A percentile compares a stretch with the other conserved stretches of the same genome.
Conservation (phyloP, 2,888 invertebrate genomes). For the Pycnomerus fuliginosus region DNA sequence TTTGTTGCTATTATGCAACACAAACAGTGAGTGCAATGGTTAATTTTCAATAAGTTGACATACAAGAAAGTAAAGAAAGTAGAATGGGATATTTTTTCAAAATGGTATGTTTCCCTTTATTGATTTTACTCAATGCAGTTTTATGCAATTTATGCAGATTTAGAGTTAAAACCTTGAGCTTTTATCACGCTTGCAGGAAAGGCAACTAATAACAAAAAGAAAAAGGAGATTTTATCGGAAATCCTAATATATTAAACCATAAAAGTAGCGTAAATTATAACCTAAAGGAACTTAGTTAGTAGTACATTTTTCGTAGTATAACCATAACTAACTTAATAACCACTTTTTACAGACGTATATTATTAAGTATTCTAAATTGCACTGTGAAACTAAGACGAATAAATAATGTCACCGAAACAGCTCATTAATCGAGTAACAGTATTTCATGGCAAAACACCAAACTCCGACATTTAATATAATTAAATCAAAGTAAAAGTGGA, state of each 20-base stretch:
- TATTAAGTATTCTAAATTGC: too few species aligned
- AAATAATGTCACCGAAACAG: too few species aligned
- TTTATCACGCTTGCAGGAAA: too few species aligned
- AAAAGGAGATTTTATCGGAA: not conserved
- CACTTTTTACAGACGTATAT: too few species aligned
- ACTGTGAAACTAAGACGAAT: too few species aligned
- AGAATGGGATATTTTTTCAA: slow-evolving; percentile 7
- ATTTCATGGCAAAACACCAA: too few species aligned
- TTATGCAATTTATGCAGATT: not conserved
- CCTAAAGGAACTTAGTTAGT: not conserved
- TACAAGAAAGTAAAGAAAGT: slow-evolving; percentile 19
- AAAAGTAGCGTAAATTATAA: slow-evolving; percentile 3
- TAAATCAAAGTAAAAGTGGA: too few species aligned
- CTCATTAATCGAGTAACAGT: too few species aligned
- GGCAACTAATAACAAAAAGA: too few species aligned
- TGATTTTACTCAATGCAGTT: slow-evolving; percentile 3
- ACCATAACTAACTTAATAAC: too few species aligned
- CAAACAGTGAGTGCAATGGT: slow-evolving; percentile 18
- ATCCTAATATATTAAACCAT: not conserved
- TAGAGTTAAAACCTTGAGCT: not conserved
- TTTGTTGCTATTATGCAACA: slow-evolving; percentile 15
- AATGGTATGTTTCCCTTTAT: slow-evolving; percentile 13
- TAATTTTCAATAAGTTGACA: slow-evolving; percentile 6
- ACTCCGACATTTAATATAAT: too few species aligned
- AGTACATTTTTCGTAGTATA: too few species aligned